Evolutionary conservation across 2,113 vertebrate genomes (phyloP), one percentile per base, ranked within the genome.

Genomic region (Entelurus aequoreus): DNA sequence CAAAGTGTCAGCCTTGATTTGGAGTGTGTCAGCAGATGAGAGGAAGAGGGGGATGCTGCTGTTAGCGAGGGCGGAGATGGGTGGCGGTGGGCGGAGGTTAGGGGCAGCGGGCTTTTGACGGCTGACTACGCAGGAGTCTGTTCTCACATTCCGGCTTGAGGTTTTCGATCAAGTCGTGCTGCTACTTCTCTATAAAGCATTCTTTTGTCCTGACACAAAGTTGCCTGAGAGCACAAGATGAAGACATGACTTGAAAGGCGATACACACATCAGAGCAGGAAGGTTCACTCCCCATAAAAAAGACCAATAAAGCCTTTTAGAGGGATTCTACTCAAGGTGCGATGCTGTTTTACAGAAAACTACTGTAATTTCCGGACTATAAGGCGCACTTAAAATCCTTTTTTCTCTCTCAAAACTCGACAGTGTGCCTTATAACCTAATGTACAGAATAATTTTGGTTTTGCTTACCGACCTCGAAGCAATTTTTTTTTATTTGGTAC

Each of bases 91-190:
- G 71, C 48, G 75, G 71, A 74, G 78, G 78, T 74, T n/a, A 38
- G 36, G 54, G 54, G 36, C 28, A 4, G 3, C 28, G 28, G 28
- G 50, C 84, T 88, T 86, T 86, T 84, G 87, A 77, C 80, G 69
- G 1, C 62, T 42, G 53, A 55, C 75, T 71, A 64, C 76, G 73
- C 48, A 73, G 65, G 40, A 57, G 63, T 48, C 61, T 77, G 68
- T 64, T 69, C 74, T 77, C 66, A 72, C 69, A 78, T 75, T 65
- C 54, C 62, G 9, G 36, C 8, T 16, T 73, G 66, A 1, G 56
- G 68, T 37, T 75, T 62, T 61, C 64, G 53, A 28, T 68, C 19
- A 49, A 44, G 10, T 42, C 55, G 7, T 28, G 60, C 14, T 48
- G 66, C 74, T 72, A 62, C 69, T 62, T 65, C 59, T 66, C 69